phyloP scores from a whole-genome alignment of 2,888 invertebrate species.

The Epinotia bilunana region DNA sequence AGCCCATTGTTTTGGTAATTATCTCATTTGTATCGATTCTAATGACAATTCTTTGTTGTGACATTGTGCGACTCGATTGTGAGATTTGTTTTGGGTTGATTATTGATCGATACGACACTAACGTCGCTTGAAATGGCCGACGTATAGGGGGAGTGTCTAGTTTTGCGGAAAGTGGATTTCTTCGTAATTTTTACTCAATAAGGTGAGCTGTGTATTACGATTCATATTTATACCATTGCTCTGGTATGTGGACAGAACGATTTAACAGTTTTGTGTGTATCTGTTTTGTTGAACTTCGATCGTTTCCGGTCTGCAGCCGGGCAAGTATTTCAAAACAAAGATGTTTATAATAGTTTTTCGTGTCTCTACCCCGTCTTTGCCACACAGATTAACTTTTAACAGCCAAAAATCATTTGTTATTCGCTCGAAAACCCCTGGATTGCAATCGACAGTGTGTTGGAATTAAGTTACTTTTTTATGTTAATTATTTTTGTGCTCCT shows the following conservation, averaged over 20 bases:
- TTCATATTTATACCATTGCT: conserved; percentile 11
- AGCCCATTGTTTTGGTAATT: neutral
- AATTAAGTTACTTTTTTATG: conserved; percentile 42
- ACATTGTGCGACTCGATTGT: conserved; percentile 35
- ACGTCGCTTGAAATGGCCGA: conserved; percentile 83
- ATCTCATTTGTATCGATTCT: conserved; percentile 26
- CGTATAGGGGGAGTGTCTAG: conserved; percentile 82
- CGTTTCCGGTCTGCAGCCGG: conserved; percentile 77
- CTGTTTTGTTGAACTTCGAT: conserved; percentile 48
- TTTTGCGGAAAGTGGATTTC: conserved; percentile 67
- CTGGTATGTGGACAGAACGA: neutral
- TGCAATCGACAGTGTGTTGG: conserved; percentile 16
- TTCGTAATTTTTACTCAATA: conserved; percentile 63
- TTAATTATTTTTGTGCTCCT: conserved; percentile 49
- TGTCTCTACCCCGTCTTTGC: conserved; percentile 50
- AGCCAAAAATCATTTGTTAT: conserved; percentile 6
- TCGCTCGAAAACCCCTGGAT: conserved; percentile 10
- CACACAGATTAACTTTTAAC: conserved; percentile 10
- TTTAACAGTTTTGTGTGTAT: conserved; percentile 5
- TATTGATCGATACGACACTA: conserved; percentile 71
- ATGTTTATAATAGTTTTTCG: conserved; percentile 60
- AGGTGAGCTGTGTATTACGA: conserved; percentile 43
- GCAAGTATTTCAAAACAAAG: conserved; percentile 81
- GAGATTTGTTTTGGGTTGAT: conserved; percentile 48
- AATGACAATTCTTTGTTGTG: conserved; percentile 44